Conservation (phyloP, 2,888 invertebrate genomes). For the Odontomyia ornata region DNA sequence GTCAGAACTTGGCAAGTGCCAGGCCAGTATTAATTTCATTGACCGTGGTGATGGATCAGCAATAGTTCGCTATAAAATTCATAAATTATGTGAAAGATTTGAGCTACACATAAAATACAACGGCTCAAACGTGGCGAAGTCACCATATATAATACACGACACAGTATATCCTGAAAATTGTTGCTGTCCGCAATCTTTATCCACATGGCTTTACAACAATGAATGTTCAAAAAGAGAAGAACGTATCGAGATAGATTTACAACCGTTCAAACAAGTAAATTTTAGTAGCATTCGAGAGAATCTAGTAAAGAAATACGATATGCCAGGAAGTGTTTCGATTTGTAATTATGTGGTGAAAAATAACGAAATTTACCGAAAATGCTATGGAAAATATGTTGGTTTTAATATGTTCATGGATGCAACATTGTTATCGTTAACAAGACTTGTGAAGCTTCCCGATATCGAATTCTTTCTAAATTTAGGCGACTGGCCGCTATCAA, state of each 20-base stretch:
- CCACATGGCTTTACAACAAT: conserved; percentile 74
- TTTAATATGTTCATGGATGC: conserved; percentile 96
- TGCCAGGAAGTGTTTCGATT: conserved; percentile 82
- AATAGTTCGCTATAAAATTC: conserved; percentile 83
- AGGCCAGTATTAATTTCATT: conserved; percentile 78
- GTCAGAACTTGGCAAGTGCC: conserved; percentile 69
- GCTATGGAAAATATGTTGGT: conserved; percentile 93
- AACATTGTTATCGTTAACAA: conserved; percentile 79
- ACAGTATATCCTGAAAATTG: conserved; percentile 84
- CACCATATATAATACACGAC: conserved; percentile 61
- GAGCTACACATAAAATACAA: conserved; percentile 72
- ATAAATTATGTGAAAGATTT: conserved; percentile 77
- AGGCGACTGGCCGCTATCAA: conserved; percentile 93
- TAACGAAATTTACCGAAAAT: conserved; percentile 85
- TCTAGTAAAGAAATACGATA: conserved; percentile 76
- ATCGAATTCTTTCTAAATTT: conserved; percentile 91
- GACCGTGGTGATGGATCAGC: conserved; percentile 85
- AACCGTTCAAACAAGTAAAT: conserved; percentile 73
- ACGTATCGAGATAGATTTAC: conserved; percentile 79
- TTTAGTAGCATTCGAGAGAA: conserved; percentile 73
- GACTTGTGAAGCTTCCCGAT: conserved; percentile 85
- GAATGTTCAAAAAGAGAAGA: conserved; percentile 71
- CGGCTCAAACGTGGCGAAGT: conserved; percentile 59
- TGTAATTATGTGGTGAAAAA: conserved; percentile 89
- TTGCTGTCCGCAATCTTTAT: conserved; percentile 76